phyloP scores from a whole-genome alignment of 2,797 vertebrate species.

The Ictinia mississippiensis region DNA sequence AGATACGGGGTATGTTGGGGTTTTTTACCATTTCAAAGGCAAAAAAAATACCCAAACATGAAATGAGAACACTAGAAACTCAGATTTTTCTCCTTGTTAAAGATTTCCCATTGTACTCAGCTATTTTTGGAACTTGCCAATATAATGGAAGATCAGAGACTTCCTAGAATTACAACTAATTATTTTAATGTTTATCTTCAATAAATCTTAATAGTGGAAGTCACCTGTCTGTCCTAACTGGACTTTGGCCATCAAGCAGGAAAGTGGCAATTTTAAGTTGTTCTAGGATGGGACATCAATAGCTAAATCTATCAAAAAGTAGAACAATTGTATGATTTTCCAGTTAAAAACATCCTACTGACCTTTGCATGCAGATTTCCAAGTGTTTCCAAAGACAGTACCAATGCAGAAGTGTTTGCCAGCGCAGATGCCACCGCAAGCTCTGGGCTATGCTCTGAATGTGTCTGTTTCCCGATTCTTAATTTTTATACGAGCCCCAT shows the following conservation, averaged over 20 bases:
- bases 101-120: neutral
- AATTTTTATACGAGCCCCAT: neutral
- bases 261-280: neutral
- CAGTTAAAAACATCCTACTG: neutral
- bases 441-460: neutral
- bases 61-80: neutral
- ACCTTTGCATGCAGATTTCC: neutral
- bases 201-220: neutral
- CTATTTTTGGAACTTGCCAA: neutral
- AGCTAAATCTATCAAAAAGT: neutral
- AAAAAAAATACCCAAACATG: neutral
- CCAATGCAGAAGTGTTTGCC: neutral
- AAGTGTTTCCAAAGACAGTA: neutral
- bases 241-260: neutral
- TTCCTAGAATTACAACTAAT: neutral
- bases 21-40: neutral
- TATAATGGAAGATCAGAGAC: neutral
- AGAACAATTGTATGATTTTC: neutral
- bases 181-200: neutral
- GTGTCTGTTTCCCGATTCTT: neutral
- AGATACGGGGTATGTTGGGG: neutral
- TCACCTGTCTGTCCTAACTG: neutral
- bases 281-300: neutral
- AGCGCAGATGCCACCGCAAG: neutral
- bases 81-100: neutral